phyloP scores from a whole-genome alignment of 2,797 vertebrate species.

The Perdix hodgsoniae region DNA sequence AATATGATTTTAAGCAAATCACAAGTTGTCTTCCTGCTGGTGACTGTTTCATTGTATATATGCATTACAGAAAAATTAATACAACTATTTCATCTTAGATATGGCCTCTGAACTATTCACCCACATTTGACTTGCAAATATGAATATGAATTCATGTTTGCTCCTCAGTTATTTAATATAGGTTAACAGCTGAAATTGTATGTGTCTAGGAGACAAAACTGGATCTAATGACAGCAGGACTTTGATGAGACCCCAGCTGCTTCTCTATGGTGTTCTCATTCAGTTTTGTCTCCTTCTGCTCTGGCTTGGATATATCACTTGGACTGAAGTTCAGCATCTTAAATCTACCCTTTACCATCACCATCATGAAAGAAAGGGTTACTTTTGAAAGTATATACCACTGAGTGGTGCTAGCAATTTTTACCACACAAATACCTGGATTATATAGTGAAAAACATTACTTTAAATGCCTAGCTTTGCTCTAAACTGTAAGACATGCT shows the following conservation, averaged over 20 bases:
- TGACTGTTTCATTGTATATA: background rate
- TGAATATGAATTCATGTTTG: background rate
- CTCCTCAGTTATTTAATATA: background rate
- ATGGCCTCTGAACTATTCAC: background rate
- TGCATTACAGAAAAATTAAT: background rate
- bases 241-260: rapidly evolving
- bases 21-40: background rate
- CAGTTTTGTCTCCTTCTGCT: background rate
- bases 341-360: background rate
- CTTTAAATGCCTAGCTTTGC: background rate
- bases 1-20: background rate
- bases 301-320: background rate
- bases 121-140: background rate
- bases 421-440: background rate
- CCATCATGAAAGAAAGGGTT: background rate
- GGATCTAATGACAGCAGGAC: background rate
- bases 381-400: background rate
- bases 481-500: rapidly evolving
- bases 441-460: background rate
- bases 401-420: background rate
- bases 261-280: background rate
- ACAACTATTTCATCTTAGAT: background rate
- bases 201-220: background rate
- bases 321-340: background rate
- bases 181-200: background rate